Percentiles rank a stretch among this genome's conserved stretches.
phyloP scores from a whole-genome alignment of 1,140 invertebrate species.

The Oryctes rhinoceros region DNA sequence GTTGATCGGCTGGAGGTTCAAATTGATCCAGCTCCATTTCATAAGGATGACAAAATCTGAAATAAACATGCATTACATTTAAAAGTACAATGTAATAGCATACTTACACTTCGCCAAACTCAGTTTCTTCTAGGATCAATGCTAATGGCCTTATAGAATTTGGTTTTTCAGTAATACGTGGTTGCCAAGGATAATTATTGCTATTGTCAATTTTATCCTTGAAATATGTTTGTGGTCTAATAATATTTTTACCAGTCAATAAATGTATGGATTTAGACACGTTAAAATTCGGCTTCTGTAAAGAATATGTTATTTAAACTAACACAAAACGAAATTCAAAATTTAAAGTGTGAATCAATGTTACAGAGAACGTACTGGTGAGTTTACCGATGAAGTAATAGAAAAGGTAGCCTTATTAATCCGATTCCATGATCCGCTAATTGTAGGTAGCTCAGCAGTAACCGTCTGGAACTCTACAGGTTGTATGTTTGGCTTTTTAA shows the following conservation, averaged over 20 bases:
- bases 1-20: conserved; percentile 63
- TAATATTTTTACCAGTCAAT: conserved; percentile 77
- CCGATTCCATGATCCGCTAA: conserved; percentile 60
- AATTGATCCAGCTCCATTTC: conserved; percentile 84
- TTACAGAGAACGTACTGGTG: conserved; percentile 17
- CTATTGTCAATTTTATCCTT: conserved; percentile 88
- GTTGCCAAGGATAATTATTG: conserved; percentile 77
- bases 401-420: conserved; percentile 57
- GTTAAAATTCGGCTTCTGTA: neutral
- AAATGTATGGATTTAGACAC: conserved; percentile 65
- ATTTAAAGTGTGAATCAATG: conserved; percentile 18
- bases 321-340: neutral
- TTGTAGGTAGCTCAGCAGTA: conserved; percentile 51
- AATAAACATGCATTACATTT: conserved; percentile 42
- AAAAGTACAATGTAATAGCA: neutral
- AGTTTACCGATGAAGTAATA: conserved; percentile 44
- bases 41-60: conserved; percentile 88
- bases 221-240: conserved; percentile 85
- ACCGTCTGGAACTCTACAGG: conserved; percentile 62
- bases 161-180: conserved; percentile 86
- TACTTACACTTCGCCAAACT: conserved; percentile 60
- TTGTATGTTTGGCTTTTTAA: conserved; percentile 66
- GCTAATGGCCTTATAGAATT: conserved; percentile 86
- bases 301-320: neutral
- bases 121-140: conserved; percentile 72